Conservation (phyloP, 2,113 vertebrate species). For the Platanista minor region DNA sequence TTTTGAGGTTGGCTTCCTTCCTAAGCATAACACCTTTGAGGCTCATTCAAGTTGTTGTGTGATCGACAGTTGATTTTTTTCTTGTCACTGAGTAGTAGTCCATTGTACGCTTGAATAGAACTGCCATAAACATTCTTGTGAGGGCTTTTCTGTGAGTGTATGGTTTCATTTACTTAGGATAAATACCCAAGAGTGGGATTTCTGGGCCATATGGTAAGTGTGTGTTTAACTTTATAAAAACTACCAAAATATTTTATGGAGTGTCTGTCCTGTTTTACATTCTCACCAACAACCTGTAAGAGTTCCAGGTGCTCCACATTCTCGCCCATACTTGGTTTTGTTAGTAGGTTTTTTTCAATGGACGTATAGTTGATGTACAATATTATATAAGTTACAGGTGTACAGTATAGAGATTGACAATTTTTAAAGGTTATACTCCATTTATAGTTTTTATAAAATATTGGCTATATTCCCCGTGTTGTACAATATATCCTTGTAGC, state of each 20-base stretch:
- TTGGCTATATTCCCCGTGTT: not conserved
- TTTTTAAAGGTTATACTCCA: not conserved
- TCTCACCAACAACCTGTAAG: not conserved
- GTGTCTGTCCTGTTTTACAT: not conserved
- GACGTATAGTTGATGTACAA: not conserved
- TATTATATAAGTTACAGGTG: not conserved
- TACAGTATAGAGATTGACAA: not conserved
- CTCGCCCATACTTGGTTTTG: not conserved
- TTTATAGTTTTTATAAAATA: not conserved
- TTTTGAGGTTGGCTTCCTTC: not conserved
- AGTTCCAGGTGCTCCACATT: not conserved
- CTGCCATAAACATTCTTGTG: not conserved
- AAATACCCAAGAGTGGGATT: not conserved
- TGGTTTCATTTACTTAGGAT: not conserved
- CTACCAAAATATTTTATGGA: not conserved
- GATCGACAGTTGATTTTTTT: not conserved
- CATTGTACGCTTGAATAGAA: not conserved
- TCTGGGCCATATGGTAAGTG: accelerated
- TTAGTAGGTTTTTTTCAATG: not conserved
- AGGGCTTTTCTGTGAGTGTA: not conserved
- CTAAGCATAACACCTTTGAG: no score
- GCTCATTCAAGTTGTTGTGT: not conserved
- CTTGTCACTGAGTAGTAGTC: not conserved
- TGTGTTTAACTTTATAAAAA: not conserved
- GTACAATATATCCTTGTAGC: no score